Evolutionary conservation across 2,888 invertebrate species (phyloP).

Genomic region (Limnephilus lunatus): DNA sequence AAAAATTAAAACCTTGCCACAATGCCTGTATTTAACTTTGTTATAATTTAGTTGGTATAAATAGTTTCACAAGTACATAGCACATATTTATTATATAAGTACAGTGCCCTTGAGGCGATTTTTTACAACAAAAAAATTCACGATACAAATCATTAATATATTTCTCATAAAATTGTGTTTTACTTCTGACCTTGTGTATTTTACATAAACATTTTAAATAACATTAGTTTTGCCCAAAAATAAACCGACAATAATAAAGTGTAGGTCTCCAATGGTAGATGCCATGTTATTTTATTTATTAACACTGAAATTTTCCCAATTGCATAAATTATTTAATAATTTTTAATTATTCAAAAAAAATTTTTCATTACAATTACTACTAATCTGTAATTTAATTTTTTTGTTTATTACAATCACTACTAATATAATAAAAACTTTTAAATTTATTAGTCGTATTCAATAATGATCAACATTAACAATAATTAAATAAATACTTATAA

Average conservation of each 20-base stretch:
- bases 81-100: no score
- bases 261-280: not conserved
- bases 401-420: not conserved
- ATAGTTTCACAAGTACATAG: no score
- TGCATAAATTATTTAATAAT: not conserved
- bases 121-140: no score
- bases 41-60: no score
- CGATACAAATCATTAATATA: not conserved
- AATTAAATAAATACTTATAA: not conserved
- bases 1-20: no score
- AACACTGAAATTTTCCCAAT: not conserved
- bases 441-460: not conserved
- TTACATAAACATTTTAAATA: not conserved
- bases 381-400: not conserved
- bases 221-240: not conserved
- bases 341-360: not conserved
- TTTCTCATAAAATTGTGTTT: not conserved
- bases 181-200: not conserved
- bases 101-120: no score
- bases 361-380: not conserved
- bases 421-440: not conserved
- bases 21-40: no score
- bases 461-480: not conserved
- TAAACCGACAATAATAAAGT: not conserved
- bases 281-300: not conserved